Percentiles rank a stretch among this genome's conserved stretches.
Evolutionary conservation across 35 echinoderm and acorn worm genomes (phyloP).

Genomic region (Chiridota heheva): DNA sequence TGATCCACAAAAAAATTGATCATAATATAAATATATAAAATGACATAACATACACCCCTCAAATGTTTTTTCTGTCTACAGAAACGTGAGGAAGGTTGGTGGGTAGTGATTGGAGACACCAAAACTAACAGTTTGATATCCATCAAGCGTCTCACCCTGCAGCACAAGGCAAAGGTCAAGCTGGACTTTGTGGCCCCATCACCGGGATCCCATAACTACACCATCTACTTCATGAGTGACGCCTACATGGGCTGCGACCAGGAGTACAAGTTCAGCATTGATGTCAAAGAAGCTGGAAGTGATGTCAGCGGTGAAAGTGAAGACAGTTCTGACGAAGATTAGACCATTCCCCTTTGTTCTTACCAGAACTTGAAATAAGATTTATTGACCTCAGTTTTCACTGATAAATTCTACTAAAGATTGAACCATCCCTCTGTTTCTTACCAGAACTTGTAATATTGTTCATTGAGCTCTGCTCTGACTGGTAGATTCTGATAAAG

Average conservation of each 20-base stretch:
- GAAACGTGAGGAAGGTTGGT: constrained; percentile 99
- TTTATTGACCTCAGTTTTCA: too few species aligned
- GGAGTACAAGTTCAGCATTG: constrained; percentile 92
- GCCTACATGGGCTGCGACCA: constrained; percentile 99
- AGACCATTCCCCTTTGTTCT: too few species aligned
- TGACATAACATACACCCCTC: too few species aligned
- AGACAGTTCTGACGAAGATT: constrained; percentile 86
- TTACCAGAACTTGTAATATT: too few species aligned
- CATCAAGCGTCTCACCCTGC: constrained; percentile 95
- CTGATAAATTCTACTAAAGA: too few species aligned
- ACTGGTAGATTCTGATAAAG: too few species aligned
- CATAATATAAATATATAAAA: too few species aligned
- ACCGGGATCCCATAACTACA: constrained; percentile 84
- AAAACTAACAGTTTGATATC: constrained; percentile 99
- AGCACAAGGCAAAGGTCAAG: constrained; percentile 99
- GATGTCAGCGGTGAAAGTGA: constrained; percentile 78
- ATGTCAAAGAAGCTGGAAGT: constrained; percentile 71
- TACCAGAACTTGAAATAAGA: too few species aligned
- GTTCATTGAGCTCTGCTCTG: too few species aligned
- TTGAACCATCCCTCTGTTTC: too few species aligned
- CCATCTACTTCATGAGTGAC: constrained; percentile 98
- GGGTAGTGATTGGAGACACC: constrained; percentile 97
- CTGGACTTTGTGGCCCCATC: constrained; percentile 98
- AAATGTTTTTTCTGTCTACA: constrained; percentile 6
- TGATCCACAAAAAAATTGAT: too few species aligned